Evolutionary conservation across 2,113 vertebrate genomes (phyloP), one percentile per base, ranked within the genome.

Genomic region (Cyphomyrus plagiostoma): DNA sequence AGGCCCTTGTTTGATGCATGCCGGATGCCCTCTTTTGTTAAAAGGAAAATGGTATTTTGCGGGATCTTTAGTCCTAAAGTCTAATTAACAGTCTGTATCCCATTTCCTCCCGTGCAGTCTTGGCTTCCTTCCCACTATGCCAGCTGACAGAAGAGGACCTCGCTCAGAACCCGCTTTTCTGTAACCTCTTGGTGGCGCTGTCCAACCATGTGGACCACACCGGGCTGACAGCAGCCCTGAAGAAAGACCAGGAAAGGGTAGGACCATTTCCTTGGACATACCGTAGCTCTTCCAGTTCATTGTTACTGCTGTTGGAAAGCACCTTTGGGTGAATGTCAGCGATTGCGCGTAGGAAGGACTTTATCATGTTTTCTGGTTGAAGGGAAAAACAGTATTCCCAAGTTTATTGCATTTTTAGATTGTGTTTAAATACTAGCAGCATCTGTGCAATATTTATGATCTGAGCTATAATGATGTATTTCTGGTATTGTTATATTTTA

Each of bases 221-320:
- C 9, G 97, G 97, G 39, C 95, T 97, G 83, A 95, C 93, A 30
- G 89, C 91, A 42, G 52, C 90, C 2, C 92, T 97, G 89, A 95
- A 93, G 70, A 93, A 93, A 10, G 95, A 97, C 19, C 92, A 96
- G 92, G 95, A 96, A 46, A 95, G 96, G 97, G 97, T 98, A 95
- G 86, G 66, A 39, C 2, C 23, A 48, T 8, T 50, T 58, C 48
- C 9, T 53, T 46, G 6, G 21, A 82, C 49, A 45, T 3, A 49
- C 23, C 13, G 15, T 35, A 4, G 11, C 23, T 50, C 39, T 50
- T 11, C 19, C 23, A 48, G 30, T 11, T 45, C 6, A 10, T 6
- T 87, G 4, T 1, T 26, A 4, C 45, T 35, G 62, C 1, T 49
- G 53, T 4, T 46, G 6, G 49, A 10, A 30, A 45, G 21, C 21